Base-by-base conservation (phyloP, 2,113 vertebrate species). In the Cyanistes caeruleus region DNA sequence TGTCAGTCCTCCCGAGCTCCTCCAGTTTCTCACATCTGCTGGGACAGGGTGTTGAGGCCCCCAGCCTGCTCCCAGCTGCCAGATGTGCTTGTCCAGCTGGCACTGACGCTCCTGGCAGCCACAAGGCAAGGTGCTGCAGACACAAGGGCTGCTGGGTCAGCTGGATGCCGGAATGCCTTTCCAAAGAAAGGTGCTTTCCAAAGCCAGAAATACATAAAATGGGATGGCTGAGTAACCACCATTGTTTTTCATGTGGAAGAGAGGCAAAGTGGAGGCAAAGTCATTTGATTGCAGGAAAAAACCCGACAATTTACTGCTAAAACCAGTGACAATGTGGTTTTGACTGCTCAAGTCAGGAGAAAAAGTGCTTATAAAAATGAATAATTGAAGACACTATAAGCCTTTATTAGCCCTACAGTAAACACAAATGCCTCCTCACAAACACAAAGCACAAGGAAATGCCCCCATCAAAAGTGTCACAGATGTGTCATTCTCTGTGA, bases 61-160 rank as follows among this genome's bases (percentile, higher is more conserved):
- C 16, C 30, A 5, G 44, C 2, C 55, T 51, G 56, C 48, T 83
- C 72, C 49, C 1, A 1, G 53, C 43, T 84, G 39, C 65, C 75
- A 56, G 70, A 27, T 37, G 28, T 2, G 0, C 39, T 55, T 12
- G 52, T 51, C 44, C 1, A 1, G 13, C 48, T 75, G 0, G 0
- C 51, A 64, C 1, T 0, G 6, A 18, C 11, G 18, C 31, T 55
- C 44, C 46, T 8, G 30, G 46, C 63, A 65, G 67, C 30, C 75
- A 18, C 8, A 1, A 16, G 52, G 19, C 6, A 20, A 64, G 35
- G 59, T 33, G 62, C 70, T 20, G 39, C 15, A 30, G 52, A 48
- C 31, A 82, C 2, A 3, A 31, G 41, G 41, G 43, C 44, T 55
- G 62, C 43, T 33, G 43, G 43, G 11, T 25, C 62, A 72, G 51